These are phyloP conservation scores for Dendrophyllia cribrosa DNA, from an alignment of 64 coral and sea anemone species.

Conservation along the genomic window DNA sequence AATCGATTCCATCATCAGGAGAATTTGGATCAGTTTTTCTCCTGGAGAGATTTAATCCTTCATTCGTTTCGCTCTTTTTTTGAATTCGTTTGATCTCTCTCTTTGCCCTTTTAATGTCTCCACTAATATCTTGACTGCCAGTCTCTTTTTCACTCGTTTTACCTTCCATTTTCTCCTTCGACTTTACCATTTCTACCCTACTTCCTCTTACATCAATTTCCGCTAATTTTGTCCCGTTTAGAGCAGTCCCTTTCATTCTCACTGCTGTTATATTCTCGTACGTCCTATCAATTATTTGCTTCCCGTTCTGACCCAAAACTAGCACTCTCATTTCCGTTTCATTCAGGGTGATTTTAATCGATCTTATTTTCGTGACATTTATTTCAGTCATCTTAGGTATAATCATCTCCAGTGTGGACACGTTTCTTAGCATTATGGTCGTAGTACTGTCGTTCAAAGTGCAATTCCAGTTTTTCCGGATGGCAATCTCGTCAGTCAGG, in stretches of 20 bases:
- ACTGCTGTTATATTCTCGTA: not conserved
- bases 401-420: constrained; percentile 5
- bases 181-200: not conserved
- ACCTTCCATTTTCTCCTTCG: not conserved
- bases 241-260: not conserved
- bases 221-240: not conserved
- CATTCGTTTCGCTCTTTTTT: not conserved
- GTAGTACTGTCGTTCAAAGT: constrained; percentile 7
- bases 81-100: not conserved
- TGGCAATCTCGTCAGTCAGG: constrained; percentile 72
- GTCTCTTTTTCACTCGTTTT: not conserved
- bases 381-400: not conserved
- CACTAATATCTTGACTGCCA: not conserved
- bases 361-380: constrained; percentile 13
- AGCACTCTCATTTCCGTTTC: not conserved
- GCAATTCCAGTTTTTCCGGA: constrained; percentile 42
- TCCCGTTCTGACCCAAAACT: not conserved
- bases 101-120: not conserved
- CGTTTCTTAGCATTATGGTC: not conserved
- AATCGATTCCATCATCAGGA: not conserved
- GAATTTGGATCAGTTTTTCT: not conserved
- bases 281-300: not conserved
- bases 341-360: not conserved
- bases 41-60: not conserved
- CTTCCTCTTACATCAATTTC: constrained; percentile 10